Conservation (phyloP, 2,797 vertebrate species). For the Silurus aristotelis region DNA sequence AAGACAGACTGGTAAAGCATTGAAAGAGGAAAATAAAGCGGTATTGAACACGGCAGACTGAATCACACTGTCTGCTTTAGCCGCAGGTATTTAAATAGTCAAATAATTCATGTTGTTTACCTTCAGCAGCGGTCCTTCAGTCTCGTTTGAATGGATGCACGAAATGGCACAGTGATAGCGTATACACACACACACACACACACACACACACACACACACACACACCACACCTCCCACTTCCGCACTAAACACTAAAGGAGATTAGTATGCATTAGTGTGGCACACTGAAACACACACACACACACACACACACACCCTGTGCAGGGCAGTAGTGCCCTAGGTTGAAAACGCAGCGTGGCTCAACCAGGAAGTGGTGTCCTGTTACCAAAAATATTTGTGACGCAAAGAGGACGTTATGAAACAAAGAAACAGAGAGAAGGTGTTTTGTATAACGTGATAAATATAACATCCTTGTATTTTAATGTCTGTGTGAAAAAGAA, state of each 20-base stretch:
- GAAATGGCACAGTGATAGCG: no score
- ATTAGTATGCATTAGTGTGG: not conserved
- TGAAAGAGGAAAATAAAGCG: not conserved
- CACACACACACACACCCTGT: constrained; percentile 2
- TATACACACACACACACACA: no score
- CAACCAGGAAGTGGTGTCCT: constrained; percentile 76
- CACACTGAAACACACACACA: no score
- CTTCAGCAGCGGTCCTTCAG: not conserved
- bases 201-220: no score
- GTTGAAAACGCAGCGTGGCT: not conserved
- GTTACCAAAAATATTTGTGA: constrained; percentile 55
- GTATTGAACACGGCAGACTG: not conserved
- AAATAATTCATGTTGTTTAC: not conserved
- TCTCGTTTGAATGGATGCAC: not conserved
- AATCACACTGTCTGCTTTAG: not conserved
- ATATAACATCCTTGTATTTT: not conserved
- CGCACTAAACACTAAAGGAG: not conserved
- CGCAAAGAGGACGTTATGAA: not conserved
- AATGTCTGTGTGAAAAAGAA: not conserved
- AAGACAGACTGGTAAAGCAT: not conserved
- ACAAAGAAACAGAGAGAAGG: not conserved
- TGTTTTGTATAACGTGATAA: not conserved
- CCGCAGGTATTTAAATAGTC: not conserved
- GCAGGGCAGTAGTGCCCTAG: no score
- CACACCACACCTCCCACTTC: not conserved